Evolutionary conservation across 2,113 vertebrate species (phyloP).

Genomic region (Dasyornis broadbenti): DNA sequence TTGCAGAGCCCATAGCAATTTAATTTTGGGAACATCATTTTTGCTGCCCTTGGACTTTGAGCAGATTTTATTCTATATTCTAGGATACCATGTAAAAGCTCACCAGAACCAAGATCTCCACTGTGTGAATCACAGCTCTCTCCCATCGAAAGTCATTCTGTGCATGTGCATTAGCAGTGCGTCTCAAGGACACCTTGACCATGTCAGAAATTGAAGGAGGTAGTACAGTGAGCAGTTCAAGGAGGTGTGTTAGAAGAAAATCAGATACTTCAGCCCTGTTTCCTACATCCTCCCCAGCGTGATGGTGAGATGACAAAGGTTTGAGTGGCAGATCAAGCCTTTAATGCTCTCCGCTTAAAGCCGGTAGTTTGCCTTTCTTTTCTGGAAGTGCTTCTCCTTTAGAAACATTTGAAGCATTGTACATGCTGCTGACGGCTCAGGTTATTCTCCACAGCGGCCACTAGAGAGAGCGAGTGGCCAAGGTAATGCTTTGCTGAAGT

Average conservation of each 20-base stretch:
- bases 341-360: neutral
- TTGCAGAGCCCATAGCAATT: neutral
- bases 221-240: neutral
- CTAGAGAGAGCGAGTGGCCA: constrained; percentile 69
- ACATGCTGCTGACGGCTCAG: neutral
- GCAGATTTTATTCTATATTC: neutral
- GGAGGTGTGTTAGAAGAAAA: neutral
- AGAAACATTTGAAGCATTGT: neutral
- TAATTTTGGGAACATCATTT: neutral
- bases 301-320: neutral
- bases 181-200: constrained; percentile 18
- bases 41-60: neutral
- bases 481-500: neutral
- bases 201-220: neutral
- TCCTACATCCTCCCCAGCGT: neutral
- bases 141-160: neutral
- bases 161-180: neutral
- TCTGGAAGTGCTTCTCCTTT: neutral
- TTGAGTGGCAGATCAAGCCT: neutral
- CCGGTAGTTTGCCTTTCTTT: neutral
- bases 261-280: neutral
- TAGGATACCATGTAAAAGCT: neutral
- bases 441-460: neutral
- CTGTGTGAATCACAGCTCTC: neutral
- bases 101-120: neutral